Conservation (phyloP, 2,888 invertebrate species). For the Himalopsyche tibetana region DNA sequence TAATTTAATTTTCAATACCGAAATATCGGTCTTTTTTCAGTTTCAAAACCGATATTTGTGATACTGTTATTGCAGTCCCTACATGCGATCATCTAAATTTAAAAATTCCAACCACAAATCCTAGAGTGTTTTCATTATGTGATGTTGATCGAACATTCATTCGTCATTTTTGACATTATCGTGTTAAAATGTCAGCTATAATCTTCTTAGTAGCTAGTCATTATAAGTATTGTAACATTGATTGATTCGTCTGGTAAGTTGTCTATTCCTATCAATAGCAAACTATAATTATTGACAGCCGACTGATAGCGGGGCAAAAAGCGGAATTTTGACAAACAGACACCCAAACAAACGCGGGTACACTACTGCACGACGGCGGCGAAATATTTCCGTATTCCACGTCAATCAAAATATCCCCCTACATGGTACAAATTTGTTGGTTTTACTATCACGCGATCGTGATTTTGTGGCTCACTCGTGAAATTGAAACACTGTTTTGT, state of each 20-base stretch:
- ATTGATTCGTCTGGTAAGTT: not conserved
- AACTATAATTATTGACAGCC: not conserved
- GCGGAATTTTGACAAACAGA: not conserved
- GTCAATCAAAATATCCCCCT: slow-evolving; percentile 5
- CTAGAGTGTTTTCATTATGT: too few species aligned
- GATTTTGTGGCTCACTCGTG: not conserved
- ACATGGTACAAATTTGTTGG: not conserved
- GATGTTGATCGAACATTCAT: too few species aligned
- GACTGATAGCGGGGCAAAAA: slow-evolving; percentile 29
- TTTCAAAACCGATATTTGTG: too few species aligned
- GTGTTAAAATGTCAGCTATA: not conserved
- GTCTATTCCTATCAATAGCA: not conserved
- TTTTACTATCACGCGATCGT: not conserved
- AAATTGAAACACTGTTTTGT: too few species aligned
- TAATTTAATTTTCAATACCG: too few species aligned
- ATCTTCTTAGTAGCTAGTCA: not conserved
- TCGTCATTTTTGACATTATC: too few species aligned
- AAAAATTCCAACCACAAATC: too few species aligned
- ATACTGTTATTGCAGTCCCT: too few species aligned
- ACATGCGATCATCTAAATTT: too few species aligned
- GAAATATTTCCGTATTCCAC: not conserved
- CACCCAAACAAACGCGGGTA: not conserved
- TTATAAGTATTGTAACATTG: not conserved
- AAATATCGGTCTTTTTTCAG: too few species aligned
- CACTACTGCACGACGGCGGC: not conserved